A percentile compares a stretch with the other conserved stretches of the same genome.
Evolutionary conservation across 2,888 invertebrate species (phyloP).

Genomic region (Latrodectus elegans): DNA sequence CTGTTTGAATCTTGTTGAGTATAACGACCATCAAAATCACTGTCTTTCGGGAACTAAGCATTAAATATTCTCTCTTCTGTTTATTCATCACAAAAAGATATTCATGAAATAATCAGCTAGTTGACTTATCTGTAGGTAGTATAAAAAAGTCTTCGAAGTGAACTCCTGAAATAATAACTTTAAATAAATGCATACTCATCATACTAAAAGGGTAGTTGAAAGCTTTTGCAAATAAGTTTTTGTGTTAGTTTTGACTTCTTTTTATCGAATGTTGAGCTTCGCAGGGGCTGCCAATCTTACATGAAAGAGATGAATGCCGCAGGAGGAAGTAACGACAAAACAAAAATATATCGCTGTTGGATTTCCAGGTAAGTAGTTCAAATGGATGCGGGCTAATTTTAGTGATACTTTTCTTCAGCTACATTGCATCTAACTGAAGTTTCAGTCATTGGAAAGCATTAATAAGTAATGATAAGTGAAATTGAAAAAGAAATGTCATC

Average conservation of each 20-base stretch:
- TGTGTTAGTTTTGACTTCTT: constrained; percentile 17
- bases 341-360: background rate
- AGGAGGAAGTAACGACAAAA: background rate
- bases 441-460: too few species aligned
- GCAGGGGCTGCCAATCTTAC: constrained; percentile 31
- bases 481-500: background rate
- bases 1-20: background rate
- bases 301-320: constrained; percentile 4
- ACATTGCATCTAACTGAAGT: too few species aligned
- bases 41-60: background rate
- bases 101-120: background rate
- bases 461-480: background rate
- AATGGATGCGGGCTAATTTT: background rate
- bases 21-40: background rate
- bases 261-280: constrained; percentile 21
- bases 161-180: constrained; percentile 1
- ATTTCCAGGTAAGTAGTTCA: background rate
- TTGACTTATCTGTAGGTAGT: background rate
- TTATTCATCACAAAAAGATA: background rate
- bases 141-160: background rate
- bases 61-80: background rate
- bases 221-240: constrained; percentile 49
- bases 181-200: constrained; percentile 31
- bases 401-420: background rate
- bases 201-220: constrained; percentile 30